Evolutionary conservation across 2,797 vertebrate species (phyloP), one percentile per base, ranked within the genome.

Genomic region (Glyptemys insculpta): DNA sequence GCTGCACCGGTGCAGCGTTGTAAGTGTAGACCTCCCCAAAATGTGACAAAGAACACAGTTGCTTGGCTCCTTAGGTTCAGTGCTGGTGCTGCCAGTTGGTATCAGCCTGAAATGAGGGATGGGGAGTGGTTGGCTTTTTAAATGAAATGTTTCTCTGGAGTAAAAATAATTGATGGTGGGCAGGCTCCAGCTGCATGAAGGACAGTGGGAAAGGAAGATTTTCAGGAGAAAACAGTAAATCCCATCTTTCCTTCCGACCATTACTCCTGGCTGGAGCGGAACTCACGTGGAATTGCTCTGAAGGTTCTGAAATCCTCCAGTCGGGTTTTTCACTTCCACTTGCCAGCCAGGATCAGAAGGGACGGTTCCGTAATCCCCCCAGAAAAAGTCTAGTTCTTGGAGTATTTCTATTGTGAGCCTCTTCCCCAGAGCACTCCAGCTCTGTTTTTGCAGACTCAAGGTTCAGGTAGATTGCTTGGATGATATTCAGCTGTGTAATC

Each of bases 121-220:
- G 56, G 88, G 11, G 94, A 96, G 72, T 8, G 88, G 74, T 94
- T 96, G 1, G 0, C 59, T 94, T 96, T 97, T 95, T 96, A 94
- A 94, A 91, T 41, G 89, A 94, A 91, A 93, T 95, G 85, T 96
- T 94, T 92, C 82, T 91, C 65, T 88, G 90, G 21, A 74, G 21
- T 25, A 37, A 41, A 41, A 72, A 41, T 23, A n/a, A 41, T n/a
- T 11, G 9, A 41, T 23, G n/a, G 34, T n/a, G 18, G 18, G 19
- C 65, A 37, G 65, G 18, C 8, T 41, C n/a, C 68, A 41, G 18
- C 68, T 23, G n/a, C n/a, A 8, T 3, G 19, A n/a, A 41, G n/a
- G 18, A 72, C 68, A 72, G 68, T 37, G 90, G 37, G 34, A 79
- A 94, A 88, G 41, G 82, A 92, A 93, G 87, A 84, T n/a, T 34